Evolutionary conservation across 2,888 invertebrate genomes (phyloP), one percentile per base, ranked within the genome.

Genomic region (Tenodera sinensis): DNA sequence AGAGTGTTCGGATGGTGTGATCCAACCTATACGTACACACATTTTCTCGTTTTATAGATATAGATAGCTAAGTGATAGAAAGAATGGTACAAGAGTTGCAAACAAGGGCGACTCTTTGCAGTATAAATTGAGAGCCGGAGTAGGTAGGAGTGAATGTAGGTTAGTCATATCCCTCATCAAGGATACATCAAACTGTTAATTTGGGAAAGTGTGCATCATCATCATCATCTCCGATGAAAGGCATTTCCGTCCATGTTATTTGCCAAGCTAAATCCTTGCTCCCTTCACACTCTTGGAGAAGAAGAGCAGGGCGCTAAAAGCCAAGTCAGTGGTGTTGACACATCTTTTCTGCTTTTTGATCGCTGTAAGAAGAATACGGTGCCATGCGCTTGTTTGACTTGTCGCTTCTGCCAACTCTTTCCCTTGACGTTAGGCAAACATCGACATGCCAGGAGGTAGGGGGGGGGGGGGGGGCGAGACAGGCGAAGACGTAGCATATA

Each of bases 301-400:
- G 42, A 42, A 42, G 42, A 42, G 42, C 42, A 42, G 42, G 42
- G 12, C 71, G 86, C 86, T 86, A 86, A 86, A 86, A 86, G 86
- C 86, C 54, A 71, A 81, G 28, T 71, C 86, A 54, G 85, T 8
- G 42, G 27, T 85, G 85, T 85, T 85, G 85, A 85, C 85, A 85
- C 85, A 27, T 84, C 84, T 84, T 84, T 84, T 84, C 84, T 34
- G 34, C 84, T 54, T 85, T 28, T 28, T 85, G 85, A 54, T 85
- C 85, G 85, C 85, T 85, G 85, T 85, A 47, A 85, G 25, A 85
- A 85, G 85, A 85, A 85, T 85, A 85, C 54, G 42, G 84, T 88
- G 88, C 54, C 88, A 88, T 71, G 84, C 83, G n/a, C 42, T 54
- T 88, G 88, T 88, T 88, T 88, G 88, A 88, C 88, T 88, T 88